These are phyloP conservation scores for Phenganax stokvisi DNA, from an alignment of 92 coral and sea anemone genomes.

Conservation along the genomic window DNA sequence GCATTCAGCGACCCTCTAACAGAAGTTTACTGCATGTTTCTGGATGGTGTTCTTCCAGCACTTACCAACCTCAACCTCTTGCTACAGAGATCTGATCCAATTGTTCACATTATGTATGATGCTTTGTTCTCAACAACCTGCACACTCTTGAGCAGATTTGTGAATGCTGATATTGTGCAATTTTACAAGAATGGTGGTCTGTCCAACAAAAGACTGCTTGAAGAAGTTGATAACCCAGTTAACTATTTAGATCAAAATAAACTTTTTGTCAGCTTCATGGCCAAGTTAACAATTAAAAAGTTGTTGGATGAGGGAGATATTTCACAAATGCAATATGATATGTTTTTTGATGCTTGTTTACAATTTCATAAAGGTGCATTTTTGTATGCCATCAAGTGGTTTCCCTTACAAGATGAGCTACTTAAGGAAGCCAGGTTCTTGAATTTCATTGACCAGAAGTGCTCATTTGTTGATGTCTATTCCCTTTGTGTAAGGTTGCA, in stretches of 20 bases:
- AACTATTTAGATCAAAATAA: too few relatives aligned
- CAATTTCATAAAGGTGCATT: slow-evolving; percentile 3
- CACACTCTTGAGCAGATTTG: too few relatives aligned
- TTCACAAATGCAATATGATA: slow-evolving; percentile 3
- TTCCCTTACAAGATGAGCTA: not conserved
- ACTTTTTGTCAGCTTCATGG: not conserved
- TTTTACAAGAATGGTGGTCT: too few relatives aligned
- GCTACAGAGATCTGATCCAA: not conserved
- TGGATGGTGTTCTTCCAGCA: slow-evolving; percentile 25
- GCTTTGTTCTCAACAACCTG: too few relatives aligned
- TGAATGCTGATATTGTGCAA: too few relatives aligned
- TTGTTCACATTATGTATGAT: too few relatives aligned
- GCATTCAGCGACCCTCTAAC: slow-evolving; percentile 13
- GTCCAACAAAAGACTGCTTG: too few relatives aligned
- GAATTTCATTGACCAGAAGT: not conserved
- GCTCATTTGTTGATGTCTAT: slow-evolving; percentile 2
- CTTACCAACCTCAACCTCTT: slow-evolving; percentile 12
- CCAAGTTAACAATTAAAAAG: not conserved
- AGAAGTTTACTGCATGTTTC: slow-evolving; percentile 28
- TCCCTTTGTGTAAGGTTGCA: not conserved
- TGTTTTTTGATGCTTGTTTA: slow-evolving; percentile 17
- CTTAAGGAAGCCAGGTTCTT: not conserved
- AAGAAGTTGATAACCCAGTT: too few relatives aligned
- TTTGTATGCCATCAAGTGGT: slow-evolving; percentile 1
- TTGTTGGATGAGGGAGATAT: not conserved